Percentiles rank a stretch among this genome's conserved stretches.
Evolutionary conservation across 2,888 invertebrate genomes (phyloP).

Genomic region (Drosophila prolongata): DNA sequence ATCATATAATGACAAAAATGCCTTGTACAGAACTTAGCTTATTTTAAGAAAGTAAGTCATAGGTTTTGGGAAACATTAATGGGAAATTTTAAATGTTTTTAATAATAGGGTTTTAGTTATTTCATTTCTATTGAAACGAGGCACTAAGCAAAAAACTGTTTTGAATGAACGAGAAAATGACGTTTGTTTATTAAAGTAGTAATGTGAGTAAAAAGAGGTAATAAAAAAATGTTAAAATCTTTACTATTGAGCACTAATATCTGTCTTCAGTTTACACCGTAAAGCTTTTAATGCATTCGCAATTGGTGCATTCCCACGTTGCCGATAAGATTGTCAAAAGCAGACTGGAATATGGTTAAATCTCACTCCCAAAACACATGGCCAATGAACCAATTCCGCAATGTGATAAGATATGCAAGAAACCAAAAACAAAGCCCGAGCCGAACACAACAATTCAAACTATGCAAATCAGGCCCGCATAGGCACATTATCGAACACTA

Average conservation of each 20-base stretch:
- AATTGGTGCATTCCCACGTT: slow-evolving; percentile 20
- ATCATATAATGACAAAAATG: not conserved
- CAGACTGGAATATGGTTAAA: slow-evolving; percentile 5
- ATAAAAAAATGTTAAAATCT: too few relatives aligned
- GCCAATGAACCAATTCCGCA: slow-evolving; percentile 9
- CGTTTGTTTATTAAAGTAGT: too few relatives aligned
- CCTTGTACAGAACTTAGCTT: too few relatives aligned
- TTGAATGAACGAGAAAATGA: too few relatives aligned
- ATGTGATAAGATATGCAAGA: slow-evolving; percentile 45
- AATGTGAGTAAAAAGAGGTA: too few relatives aligned
- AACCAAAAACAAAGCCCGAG: not conserved
- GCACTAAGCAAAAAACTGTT: too few relatives aligned
- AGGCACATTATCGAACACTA: slow-evolving; percentile 29
- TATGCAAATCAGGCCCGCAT: slow-evolving; percentile 49
- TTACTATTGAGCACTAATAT: not conserved
- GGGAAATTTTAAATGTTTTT: too few relatives aligned
- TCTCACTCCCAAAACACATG: slow-evolving; percentile 7
- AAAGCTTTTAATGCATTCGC: slow-evolving; percentile 26
- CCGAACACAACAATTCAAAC: slow-evolving; percentile 30
- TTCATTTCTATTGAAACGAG: too few relatives aligned
- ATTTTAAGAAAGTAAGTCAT: too few relatives aligned
- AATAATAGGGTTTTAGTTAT: too few relatives aligned
- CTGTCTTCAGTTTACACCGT: slow-evolving; percentile 8
- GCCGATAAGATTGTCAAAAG: slow-evolving; percentile 19
- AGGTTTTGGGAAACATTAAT: too few relatives aligned